A percentile compares a stretch with the other conserved stretches of the same genome.
phyloP scores from a whole-genome alignment of 1,140 invertebrate species.

The Bombus polaris region DNA sequence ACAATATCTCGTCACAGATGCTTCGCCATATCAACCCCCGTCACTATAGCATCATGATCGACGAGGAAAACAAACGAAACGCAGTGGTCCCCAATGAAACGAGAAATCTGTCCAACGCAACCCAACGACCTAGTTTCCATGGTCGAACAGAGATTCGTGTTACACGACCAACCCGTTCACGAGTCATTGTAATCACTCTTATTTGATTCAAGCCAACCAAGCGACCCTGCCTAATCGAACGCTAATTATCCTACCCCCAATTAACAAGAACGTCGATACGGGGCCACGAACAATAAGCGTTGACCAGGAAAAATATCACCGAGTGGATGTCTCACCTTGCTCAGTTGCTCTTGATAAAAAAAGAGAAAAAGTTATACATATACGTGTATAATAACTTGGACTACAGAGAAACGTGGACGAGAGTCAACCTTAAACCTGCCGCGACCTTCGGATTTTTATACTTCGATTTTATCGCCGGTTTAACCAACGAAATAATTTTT shows the following conservation, averaged over 20 bases:
- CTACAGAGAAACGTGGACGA: no score
- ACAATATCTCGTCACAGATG: slow-evolving; percentile 20
- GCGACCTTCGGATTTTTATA: no score
- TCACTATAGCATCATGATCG: background rate
- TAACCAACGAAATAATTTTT: no score
- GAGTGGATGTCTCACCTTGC: slow-evolving; percentile 26
- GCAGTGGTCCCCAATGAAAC: background rate
- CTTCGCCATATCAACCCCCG: background rate
- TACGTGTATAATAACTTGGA: no score
- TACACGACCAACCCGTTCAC: background rate
- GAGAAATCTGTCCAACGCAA: background rate
- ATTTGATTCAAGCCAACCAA: background rate
- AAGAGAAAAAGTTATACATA: background rate
- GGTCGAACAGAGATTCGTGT: background rate
- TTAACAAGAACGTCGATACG: slow-evolving; percentile 44
- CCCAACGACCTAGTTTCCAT: slow-evolving; percentile 33
- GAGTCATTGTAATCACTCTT: slow-evolving; percentile 37
- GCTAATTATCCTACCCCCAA: slow-evolving; percentile 52
- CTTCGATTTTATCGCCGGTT: no score
- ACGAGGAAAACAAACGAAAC: slow-evolving; percentile 12
- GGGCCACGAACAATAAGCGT: slow-evolving; percentile 26
- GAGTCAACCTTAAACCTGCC: no score
- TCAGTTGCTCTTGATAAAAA: slow-evolving; percentile 1
- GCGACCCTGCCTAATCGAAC: slow-evolving; percentile 38
- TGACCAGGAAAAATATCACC: slow-evolving; percentile 33